Base-by-base conservation (phyloP, 2,113 vertebrate species). In the Typhlomys cinereus region DNA sequence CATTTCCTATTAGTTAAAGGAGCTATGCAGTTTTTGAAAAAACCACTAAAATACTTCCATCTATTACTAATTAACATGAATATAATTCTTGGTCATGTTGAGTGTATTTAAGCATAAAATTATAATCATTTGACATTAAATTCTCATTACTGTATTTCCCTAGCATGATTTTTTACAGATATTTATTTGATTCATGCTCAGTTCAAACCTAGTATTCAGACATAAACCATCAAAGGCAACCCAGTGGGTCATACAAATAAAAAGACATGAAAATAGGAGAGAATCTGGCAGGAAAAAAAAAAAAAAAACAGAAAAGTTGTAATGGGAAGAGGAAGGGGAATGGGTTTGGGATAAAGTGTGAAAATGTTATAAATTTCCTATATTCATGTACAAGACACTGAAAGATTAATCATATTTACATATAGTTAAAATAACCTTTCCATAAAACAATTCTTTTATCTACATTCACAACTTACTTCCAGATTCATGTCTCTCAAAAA, bases 71-170 rank as follows among this genome's bases (percentile, higher is more conserved):
- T 88, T 91, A 88, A 96, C 85, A 96, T 73, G 39, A 79, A 93
- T n/a, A 81, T 41, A 95, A 87, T 29, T 88, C 25, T 93, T 91
- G 44, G 12, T 93, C 59, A 85, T 5, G 2, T 92, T 88, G 79
- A 90, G 57, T 93, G 86, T n/a, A 81, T 91, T 96, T 82, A 94
- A 44, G 59, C 88, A 75, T 92, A 96, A 96, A 94, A 88, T 93
- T 95, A 67, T 59, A 95, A 90, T 97, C 69, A 95, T 79, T 95
- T 96, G 88, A 95, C 69, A 92, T 93, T 94, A 95, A 94, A 91
- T 61, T 83, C 31, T 95, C 70, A 66, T 46, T 90, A 92, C 7
- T 89, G 0, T 78, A 52, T 96, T 96, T 96, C 89, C 36, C 31
- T 17, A 41, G 39, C 86, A 11, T 76, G 82, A 89, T 85, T 66